Evolutionary conservation across 2,888 invertebrate genomes (phyloP).

Genomic region (Scaptomyza caliginosa): DNA sequence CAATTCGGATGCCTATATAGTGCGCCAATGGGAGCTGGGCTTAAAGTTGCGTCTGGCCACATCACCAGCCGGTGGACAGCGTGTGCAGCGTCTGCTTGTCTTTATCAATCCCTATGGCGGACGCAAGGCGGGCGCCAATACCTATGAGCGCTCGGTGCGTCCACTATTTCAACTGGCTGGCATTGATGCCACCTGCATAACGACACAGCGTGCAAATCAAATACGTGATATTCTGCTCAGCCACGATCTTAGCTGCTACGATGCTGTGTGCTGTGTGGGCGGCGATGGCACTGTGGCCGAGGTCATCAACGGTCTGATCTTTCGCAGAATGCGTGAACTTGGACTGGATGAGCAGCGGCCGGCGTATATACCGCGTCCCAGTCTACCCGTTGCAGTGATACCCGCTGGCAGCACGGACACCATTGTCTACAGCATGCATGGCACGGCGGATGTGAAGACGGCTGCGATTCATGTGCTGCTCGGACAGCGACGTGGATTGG

Average conservation of each 20-base stretch:
- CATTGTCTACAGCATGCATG: conserved; percentile 91
- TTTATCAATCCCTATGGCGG: conserved; percentile 95
- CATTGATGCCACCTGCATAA: conserved; percentile 87
- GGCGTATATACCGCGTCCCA: conserved; percentile 81
- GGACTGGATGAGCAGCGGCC: conserved; percentile 77
- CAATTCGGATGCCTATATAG: conserved; percentile 86
- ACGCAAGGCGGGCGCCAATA: conserved; percentile 88
- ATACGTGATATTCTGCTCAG: conserved; percentile 88
- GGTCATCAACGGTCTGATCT: conserved; percentile 89
- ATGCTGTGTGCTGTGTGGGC: conserved; percentile 92
- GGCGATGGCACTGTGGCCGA: conserved; percentile 95
- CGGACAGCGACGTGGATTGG: conserved; percentile 89
- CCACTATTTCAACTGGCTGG: conserved; percentile 88
- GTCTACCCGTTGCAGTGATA: conserved; percentile 85
- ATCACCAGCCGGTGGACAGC: conserved; percentile 61
- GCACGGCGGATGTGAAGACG: conserved; percentile 91
- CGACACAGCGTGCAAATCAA: conserved; percentile 91
- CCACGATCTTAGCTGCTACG: conserved; percentile 86
- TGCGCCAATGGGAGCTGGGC: conserved; percentile 87
- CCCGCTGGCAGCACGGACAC: conserved; percentile 92
- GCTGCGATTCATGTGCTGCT: conserved; percentile 92
- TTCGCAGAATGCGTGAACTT: conserved; percentile 85
- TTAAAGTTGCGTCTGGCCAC: conserved; percentile 83
- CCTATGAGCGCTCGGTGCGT: conserved; percentile 90
- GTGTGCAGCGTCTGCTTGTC: conserved; percentile 89